Conservation (phyloP, 1,140 invertebrate genomes). For the Euwallacea similis region DNA sequence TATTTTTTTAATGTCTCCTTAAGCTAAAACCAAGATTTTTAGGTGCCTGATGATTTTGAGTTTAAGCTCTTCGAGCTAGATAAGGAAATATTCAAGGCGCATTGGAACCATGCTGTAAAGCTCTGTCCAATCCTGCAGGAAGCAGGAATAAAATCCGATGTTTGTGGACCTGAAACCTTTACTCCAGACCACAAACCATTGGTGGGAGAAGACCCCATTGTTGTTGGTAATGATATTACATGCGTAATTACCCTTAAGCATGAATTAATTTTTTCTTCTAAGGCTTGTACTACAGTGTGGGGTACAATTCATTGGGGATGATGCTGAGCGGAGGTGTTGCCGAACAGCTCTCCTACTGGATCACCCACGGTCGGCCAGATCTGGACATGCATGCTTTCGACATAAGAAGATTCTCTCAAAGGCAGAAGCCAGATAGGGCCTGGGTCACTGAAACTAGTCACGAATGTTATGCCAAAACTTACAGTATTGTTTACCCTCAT, state of each 20-base stretch:
- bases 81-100: constrained; percentile 77
- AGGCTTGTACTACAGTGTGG: constrained; percentile 80
- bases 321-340: constrained; percentile 86
- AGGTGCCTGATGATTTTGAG: constrained; percentile 74
- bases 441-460: constrained; percentile 82
- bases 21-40: constrained; percentile 24
- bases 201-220: constrained; percentile 68
- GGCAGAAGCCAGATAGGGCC: constrained; percentile 65
- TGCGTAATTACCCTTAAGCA: background rate
- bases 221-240: constrained; percentile 53
- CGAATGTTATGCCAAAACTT: constrained; percentile 86
- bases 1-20: background rate
- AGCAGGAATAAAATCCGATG: constrained; percentile 80
- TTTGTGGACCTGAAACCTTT: constrained; percentile 85
- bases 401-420: constrained; percentile 74
- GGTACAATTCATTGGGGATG: constrained; percentile 88
- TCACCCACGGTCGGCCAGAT: constrained; percentile 76
- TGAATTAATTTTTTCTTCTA: constrained; percentile 33
- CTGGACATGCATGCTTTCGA: constrained; percentile 86
- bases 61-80: constrained; percentile 85
- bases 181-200: constrained; percentile 89
- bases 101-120: constrained; percentile 72
- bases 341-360: constrained; percentile 82
- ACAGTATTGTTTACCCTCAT: constrained; percentile 79
- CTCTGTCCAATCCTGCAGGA: constrained; percentile 72